Evolutionary conservation across 2,797 vertebrate genomes (phyloP).

Genomic region (Diplodus sargus): DNA sequence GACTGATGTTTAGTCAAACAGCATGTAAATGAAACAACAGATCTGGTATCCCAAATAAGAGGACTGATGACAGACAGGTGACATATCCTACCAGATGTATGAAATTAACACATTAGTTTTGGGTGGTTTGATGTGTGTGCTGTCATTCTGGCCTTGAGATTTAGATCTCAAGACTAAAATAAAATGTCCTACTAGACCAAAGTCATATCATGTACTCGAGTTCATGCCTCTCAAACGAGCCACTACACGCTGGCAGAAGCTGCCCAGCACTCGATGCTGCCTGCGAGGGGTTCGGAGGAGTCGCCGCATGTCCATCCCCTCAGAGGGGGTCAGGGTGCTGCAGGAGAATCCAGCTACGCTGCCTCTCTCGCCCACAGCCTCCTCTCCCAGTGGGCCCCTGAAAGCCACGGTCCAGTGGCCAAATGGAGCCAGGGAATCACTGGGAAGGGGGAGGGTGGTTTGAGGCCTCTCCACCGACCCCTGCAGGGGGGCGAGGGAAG

Average conservation of each 20-base stretch:
- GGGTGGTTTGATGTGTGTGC: not conserved
- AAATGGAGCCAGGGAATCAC: not conserved
- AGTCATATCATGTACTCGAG: conserved; percentile 25
- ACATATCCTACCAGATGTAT: not conserved
- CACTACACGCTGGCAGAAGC: conserved; percentile 39
- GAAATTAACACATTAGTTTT: not conserved
- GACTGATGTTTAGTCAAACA: conserved; percentile 43
- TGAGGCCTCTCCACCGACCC: conserved; percentile 72
- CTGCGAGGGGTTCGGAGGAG: conserved; percentile 71
- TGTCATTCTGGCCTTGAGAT: not conserved
- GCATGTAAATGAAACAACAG: not conserved
- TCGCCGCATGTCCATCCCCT: conserved; percentile 61
- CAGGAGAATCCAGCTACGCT: conserved; percentile 76
- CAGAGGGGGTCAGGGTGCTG: conserved; percentile 74
- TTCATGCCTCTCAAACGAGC: conserved; percentile 54
- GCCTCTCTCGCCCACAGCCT: conserved; percentile 42
- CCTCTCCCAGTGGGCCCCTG: conserved; percentile 5
- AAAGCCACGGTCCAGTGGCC: conserved; percentile 23
- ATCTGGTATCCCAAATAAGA: conserved; percentile 7
- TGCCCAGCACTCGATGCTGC: conserved; percentile 34
- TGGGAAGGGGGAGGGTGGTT: conserved; percentile 62
- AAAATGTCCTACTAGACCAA: not conserved
- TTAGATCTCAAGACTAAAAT: not conserved
- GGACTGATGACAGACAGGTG: conserved; percentile 1
- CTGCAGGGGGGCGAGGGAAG: conserved; percentile 64